A percentile compares a stretch with the other conserved stretches of the same genome.
These are phyloP conservation scores for Chrysochloris asiatica DNA, from an alignment of 2,113 vertebrate species.

Conservation along the genomic window DNA sequence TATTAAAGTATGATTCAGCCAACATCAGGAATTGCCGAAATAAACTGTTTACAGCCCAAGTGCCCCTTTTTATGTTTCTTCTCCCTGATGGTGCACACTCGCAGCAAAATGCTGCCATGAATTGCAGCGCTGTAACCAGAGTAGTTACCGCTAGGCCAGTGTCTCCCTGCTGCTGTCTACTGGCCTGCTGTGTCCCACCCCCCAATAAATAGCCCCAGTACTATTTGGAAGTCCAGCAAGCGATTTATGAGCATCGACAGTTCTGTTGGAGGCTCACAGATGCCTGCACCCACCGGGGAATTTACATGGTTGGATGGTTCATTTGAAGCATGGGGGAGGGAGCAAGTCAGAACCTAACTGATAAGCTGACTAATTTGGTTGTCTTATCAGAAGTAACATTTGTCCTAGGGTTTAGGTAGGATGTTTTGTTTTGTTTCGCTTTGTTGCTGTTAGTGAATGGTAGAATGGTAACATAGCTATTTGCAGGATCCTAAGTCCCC, in stretches of 20 bases:
- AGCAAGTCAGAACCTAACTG: not conserved
- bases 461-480: not conserved
- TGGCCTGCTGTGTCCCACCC: constrained; percentile 28
- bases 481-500: not conserved
- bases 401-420: not conserved
- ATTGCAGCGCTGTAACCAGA: constrained; percentile 52
- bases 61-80: constrained; percentile 65
- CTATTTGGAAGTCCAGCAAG: constrained; percentile 9
- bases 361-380: not conserved
- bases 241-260: constrained; percentile 56
- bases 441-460: not conserved
- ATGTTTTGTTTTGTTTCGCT: not conserved
- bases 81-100: constrained; percentile 69
- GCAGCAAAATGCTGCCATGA: constrained; percentile 67
- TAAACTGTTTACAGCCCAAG: constrained; percentile 80
- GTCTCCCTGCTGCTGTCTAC: constrained; percentile 54
- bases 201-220: constrained; percentile 8
- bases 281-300: not conserved
- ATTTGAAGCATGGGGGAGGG: constrained; percentile 14
- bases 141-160: constrained; percentile 48
- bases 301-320: constrained; percentile 51
- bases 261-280: constrained; percentile 44
- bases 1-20: constrained; percentile 84
- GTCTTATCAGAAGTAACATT: constrained; percentile 14
- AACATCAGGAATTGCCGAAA: constrained; percentile 84